phyloP scores from a whole-genome alignment of 2,888 invertebrate species.

The Corbicula japonica region DNA sequence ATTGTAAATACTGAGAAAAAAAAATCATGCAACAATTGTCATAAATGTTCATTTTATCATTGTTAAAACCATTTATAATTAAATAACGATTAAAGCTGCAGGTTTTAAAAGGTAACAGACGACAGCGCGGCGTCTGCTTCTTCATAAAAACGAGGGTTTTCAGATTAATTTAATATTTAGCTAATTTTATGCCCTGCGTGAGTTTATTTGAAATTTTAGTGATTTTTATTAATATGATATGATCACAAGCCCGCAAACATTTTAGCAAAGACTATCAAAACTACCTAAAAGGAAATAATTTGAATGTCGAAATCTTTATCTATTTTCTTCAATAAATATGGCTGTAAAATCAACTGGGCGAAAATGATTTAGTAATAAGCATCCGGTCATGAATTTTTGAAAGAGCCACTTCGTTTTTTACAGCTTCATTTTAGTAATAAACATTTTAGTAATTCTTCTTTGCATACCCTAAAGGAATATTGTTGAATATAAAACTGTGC shows the following conservation, averaged over 20 bases:
- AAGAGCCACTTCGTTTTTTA: no score
- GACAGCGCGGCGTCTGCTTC: constrained; percentile 22
- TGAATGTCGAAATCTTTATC: constrained; percentile 5
- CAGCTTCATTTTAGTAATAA: no score
- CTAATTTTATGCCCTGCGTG: constrained; percentile 32
- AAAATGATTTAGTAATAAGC: constrained; percentile 29
- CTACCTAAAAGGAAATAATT: constrained; percentile 2
- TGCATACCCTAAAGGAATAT: no score
- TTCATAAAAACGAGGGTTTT: constrained; percentile 36
- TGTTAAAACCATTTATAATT: no score
- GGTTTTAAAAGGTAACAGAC: no score
- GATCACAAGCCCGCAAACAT: constrained; percentile 26
- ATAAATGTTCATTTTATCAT: no score
- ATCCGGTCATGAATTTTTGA: no score
- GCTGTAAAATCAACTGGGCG: constrained; percentile 18
- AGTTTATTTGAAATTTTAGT: constrained; percentile 40
- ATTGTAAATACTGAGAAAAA: no score
- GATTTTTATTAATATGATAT: constrained; percentile 38
- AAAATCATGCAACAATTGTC: no score
- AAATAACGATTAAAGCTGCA: no score
- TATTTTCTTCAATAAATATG: neutral
- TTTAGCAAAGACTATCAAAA: constrained; percentile 18
- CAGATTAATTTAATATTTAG: constrained; percentile 37
- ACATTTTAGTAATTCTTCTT: no score
- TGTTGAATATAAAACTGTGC: no score